Base-by-base conservation (phyloP, 2,888 invertebrate species). In the Apamea crenata region DNA sequence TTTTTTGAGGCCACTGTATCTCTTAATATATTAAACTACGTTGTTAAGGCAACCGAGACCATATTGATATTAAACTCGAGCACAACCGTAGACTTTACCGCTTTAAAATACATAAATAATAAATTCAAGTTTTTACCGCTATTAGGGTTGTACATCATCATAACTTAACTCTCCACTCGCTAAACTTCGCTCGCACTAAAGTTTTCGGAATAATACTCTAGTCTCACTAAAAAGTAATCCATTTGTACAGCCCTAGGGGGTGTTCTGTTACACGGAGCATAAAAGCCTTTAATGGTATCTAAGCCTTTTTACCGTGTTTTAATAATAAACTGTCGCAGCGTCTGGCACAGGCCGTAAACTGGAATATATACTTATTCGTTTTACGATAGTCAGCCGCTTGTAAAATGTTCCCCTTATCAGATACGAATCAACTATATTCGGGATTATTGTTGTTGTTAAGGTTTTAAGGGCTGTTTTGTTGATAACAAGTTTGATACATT, bases 241-340 rank as follows among this genome's bases (percentile, higher is more conserved):
- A 88, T 88, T 88, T 87, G 84, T 85, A 74, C 74, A 77, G 29
- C 85, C 82, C 81, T 79, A 47, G 82, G 86, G 87, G 83, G 86
- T 86, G 83, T 85, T 85, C 73, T 75, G 87, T 85, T 79, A 90
- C 88, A 84, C 75, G 80, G 69, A 40, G 70, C 79, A 80, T 88
- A 90, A 90, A 90, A 90, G 83, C 83, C 80, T 85, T 90, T 90
- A 90, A 86, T 81, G 81, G 78, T 80, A 81, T 81, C 80, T 79
- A 84, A 88, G 81, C 84, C 82, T 84, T 88, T 90, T 90, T 89
- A 90, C 83, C 80, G 80, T 82, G 85, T 85, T 88, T 90, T 89
- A 85, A 86, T 89, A 88, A 89, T 89, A 90, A 85, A 83, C 85
- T 80, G 80, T 77, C 74, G 77, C 66, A 73, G 68, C 86, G 88